These are phyloP conservation scores for Panagrolaimus sp. DNA, from an alignment of 1,140 invertebrate species.

Conservation along the genomic window DNA sequence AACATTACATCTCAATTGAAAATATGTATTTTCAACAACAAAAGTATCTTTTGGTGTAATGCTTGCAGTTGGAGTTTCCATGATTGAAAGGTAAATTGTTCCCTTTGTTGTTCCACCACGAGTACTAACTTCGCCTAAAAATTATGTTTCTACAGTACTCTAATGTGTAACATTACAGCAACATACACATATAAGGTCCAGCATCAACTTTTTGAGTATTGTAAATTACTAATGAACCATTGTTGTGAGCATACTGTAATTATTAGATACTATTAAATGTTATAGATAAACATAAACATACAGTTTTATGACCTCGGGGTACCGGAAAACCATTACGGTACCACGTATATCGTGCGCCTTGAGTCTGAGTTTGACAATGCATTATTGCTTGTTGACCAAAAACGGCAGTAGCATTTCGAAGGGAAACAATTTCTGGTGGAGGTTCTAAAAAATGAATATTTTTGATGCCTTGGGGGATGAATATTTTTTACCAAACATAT, in stretches of 20 bases:
- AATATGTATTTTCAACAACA: constrained; percentile 35
- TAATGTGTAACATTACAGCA: too few relatives aligned
- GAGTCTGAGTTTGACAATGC: constrained; percentile 62
- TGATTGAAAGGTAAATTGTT: constrained; percentile 36
- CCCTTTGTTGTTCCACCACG: constrained; percentile 48
- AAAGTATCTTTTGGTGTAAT: constrained; percentile 43
- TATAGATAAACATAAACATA: neutral
- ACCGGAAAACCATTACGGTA: constrained; percentile 40
- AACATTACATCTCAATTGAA: constrained; percentile 43
- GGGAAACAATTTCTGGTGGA: constrained; percentile 61
- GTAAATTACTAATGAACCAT: constrained; percentile 55
- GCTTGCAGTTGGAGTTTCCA: constrained; percentile 34
- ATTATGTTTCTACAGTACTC: too few relatives aligned
- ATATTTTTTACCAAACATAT: constrained; percentile 60
- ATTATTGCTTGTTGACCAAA: constrained; percentile 61
- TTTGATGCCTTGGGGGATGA: neutral
- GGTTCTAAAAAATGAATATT: constrained; percentile 60
- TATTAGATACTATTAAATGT: constrained; percentile 9
- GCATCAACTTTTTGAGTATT: constrained; percentile 35
- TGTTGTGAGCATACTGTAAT: constrained; percentile 19
- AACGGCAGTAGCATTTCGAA: constrained; percentile 61
- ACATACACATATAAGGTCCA: constrained; percentile 45
- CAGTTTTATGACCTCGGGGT: neutral
- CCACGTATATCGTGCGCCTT: constrained; percentile 64
- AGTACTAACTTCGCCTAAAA: constrained; percentile 45